A percentile compares a stretch with the other conserved stretches of the same genome.
These are phyloP conservation scores for Tenrec ecaudatus DNA, from an alignment of 2,113 vertebrate species.

Conservation along the genomic window DNA sequence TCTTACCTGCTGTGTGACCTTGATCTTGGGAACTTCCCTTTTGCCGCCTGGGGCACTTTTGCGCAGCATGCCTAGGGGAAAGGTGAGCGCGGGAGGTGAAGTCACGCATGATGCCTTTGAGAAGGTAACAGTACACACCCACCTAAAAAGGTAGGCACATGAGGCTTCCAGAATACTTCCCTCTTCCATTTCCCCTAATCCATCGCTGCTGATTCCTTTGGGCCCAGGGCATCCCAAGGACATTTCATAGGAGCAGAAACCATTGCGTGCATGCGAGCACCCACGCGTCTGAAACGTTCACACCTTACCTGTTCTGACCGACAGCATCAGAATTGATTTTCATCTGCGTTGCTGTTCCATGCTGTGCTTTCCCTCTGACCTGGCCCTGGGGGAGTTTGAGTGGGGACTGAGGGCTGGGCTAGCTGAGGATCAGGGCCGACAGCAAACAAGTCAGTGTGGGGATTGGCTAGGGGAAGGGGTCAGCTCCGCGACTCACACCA, in stretches of 20 bases:
- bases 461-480: accelerated
- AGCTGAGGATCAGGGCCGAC: accelerated
- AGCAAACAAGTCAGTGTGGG: accelerated
- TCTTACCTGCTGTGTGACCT: accelerated
- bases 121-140: not conserved
- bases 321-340: accelerated
- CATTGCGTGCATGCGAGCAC: accelerated
- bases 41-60: accelerated
- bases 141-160: accelerated
- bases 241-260: not conserved
- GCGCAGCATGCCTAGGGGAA: accelerated
- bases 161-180: not conserved
- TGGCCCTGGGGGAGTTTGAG: accelerated
- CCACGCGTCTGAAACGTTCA: accelerated
- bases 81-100: accelerated
- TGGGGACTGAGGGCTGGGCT: not conserved
- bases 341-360: not conserved
- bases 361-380: not conserved
- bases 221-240: not conserved
- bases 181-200: accelerated
- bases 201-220: no score
- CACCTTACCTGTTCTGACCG: accelerated
- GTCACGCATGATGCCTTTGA: accelerated
- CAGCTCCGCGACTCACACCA: accelerated
- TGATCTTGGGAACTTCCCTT: not conserved